phyloP scores from a whole-genome alignment of 2,113 vertebrate genomes.

The Phyllopteryx taeniolatus region DNA sequence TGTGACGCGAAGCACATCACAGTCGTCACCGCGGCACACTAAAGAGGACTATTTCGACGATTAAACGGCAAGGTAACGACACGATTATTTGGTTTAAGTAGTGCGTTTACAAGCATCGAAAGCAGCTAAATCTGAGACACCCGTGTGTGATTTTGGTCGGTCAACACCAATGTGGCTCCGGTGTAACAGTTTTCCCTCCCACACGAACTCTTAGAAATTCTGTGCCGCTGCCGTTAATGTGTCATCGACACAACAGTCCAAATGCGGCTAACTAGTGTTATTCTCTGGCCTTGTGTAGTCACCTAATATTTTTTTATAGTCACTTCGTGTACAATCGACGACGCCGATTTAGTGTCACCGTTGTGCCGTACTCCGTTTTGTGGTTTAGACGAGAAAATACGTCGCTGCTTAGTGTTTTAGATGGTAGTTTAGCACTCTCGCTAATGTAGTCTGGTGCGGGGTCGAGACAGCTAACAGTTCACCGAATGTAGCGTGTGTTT shows the following conservation, averaged over 20 bases:
- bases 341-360: neutral
- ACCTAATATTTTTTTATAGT: neutral
- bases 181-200: neutral
- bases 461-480: neutral
- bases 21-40: neutral
- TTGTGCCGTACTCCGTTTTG: neutral
- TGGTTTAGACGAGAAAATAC: neutral
- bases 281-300: slow-evolving; percentile 32
- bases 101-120: neutral
- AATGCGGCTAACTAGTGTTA: neutral
- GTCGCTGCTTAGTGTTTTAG: neutral
- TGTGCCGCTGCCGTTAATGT: neutral
- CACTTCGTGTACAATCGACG: neutral
- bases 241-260: neutral
- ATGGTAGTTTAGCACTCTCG: neutral
- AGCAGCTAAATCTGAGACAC: neutral
- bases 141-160: neutral
- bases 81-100: neutral
- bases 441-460: neutral
- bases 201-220: neutral
- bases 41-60: neutral
- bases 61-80: slow-evolving; percentile 32
- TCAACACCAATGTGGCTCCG: neutral
- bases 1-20: slow-evolving; percentile 9
- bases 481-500: neutral